These are phyloP conservation scores for Lasioglossum albipes DNA, from an alignment of 1,140 invertebrate genomes.

Conservation along the genomic window DNA sequence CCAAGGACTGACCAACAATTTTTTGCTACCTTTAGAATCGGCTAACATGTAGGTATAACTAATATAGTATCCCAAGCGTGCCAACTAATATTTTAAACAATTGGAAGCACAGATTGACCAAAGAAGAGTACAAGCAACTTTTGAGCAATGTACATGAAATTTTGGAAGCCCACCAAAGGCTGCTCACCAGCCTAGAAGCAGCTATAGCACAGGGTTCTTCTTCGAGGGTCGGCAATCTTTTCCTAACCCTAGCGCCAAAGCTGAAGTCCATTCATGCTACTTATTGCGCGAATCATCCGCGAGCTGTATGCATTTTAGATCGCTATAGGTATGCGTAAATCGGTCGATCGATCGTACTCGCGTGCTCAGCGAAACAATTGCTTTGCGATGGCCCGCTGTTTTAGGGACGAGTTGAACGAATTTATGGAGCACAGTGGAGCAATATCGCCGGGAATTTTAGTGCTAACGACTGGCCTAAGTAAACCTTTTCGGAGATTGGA, in stretches of 20 bases:
- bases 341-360: neutral
- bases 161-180: slow-evolving; percentile 89
- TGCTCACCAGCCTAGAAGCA: slow-evolving; percentile 89
- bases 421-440: slow-evolving; percentile 94
- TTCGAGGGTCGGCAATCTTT: slow-evolving; percentile 94
- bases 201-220: slow-evolving; percentile 85
- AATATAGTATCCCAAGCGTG: neutral
- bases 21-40: slow-evolving; percentile 90
- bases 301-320: slow-evolving; percentile 94
- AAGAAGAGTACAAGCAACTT: slow-evolving; percentile 91
- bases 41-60: slow-evolving; percentile 88
- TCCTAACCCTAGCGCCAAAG: slow-evolving; percentile 91
- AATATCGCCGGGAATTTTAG: slow-evolving; percentile 90
- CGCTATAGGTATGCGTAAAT: slow-evolving; percentile 87
- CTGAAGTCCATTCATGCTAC: slow-evolving; percentile 92
- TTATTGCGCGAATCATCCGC: slow-evolving; percentile 96
- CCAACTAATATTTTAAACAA: neutral
- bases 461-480: slow-evolving; percentile 94
- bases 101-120: slow-evolving; percentile 84
- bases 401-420: slow-evolving; percentile 90
- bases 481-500: slow-evolving; percentile 96
- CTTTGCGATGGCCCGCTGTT: slow-evolving; percentile 27
- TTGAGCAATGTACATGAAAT: slow-evolving; percentile 94
- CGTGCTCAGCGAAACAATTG: too few relatives aligned
- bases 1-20: slow-evolving; percentile 90